Base-by-base conservation (phyloP, 2,797 vertebrate species). In the Oreochromis mossambicus region DNA sequence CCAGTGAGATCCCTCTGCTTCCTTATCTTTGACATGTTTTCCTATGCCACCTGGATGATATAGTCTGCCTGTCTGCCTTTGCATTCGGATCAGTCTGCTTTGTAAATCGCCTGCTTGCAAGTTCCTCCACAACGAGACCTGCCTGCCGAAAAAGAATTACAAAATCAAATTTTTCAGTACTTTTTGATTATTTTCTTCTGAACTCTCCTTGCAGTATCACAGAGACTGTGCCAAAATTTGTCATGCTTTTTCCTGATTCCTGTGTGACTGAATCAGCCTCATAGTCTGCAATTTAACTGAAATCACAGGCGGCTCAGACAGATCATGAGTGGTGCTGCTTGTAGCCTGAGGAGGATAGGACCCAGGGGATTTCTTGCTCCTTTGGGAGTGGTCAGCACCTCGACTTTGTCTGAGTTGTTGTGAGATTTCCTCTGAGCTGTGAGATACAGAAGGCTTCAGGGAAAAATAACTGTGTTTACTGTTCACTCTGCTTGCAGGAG, bases 321-420 rank as follows among this genome's bases (percentile, higher is more conserved):
- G 80, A 89, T 82, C 79, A 29, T 68, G 81, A 87, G 83, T 24
- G 38, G 38, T 87, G 89, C 43, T 91, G 87, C 86, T 77, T 48
- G 38, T 83, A 95, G 86, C 4, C 68, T 15, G 80, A 94, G 96
- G 97, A 96, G 89, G 91, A 90, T 97, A 97, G 96, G 97, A 97
- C 96, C 96, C 96, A 92, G 96, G 94, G 94, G 96, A 96, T 87
- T 89, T 88, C 83, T 87, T 70, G 63, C 92, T 94, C 93, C 87
- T 85, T 68, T 93, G 96, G 96, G 96, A 96, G 95, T 95, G 96
- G 95, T 95, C 95, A 95, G 92, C 94, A 94, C 94, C 94, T 93
- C 94, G 34, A 92, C 93, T 94, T 91, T 91, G 92, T 91, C 92
- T 92, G 88, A 94, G 91, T 93, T 95, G 92, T 94, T 95, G 92